Conservation (phyloP, 1,140 invertebrate species). For the Drosophila willistoni region DNA sequence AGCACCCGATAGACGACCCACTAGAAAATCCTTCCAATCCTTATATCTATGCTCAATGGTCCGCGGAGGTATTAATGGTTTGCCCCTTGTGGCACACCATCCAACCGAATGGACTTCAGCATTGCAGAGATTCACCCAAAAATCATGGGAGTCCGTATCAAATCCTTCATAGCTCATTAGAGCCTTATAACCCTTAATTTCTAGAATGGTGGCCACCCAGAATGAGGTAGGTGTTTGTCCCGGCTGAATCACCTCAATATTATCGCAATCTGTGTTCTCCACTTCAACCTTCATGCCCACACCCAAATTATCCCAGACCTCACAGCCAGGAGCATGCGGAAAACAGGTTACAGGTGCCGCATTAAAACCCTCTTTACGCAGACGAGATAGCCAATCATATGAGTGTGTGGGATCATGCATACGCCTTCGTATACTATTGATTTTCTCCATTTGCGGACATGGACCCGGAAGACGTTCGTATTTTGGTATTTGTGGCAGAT, state of each 20-base stretch:
- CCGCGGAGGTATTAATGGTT: slow-evolving; percentile 96
- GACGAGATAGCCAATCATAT: slow-evolving; percentile 92
- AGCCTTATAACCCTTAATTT: slow-evolving; percentile 96
- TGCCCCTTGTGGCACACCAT: slow-evolving; percentile 97
- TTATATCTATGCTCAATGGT: slow-evolving; percentile 95
- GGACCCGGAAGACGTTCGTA: slow-evolving; percentile 73
- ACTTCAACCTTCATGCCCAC: slow-evolving; percentile 98
- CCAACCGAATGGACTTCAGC: slow-evolving; percentile 97
- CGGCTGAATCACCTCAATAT: slow-evolving; percentile 86
- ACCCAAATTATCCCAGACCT: slow-evolving; percentile 96
- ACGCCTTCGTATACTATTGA: slow-evolving; percentile 84
- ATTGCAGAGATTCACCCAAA: slow-evolving; percentile 97
- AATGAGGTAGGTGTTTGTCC: slow-evolving; percentile 91
- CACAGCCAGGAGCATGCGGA: slow-evolving; percentile 94
- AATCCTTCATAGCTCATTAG: slow-evolving; percentile 96
- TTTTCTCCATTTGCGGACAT: slow-evolving; percentile 83
- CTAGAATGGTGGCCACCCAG: slow-evolving; percentile 97
- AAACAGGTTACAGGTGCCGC: slow-evolving; percentile 96
- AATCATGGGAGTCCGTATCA: slow-evolving; percentile 94
- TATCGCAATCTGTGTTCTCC: slow-evolving; percentile 94
- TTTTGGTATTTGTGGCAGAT: slow-evolving; percentile 83
- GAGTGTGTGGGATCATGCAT: slow-evolving; percentile 87
- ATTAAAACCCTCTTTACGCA: slow-evolving; percentile 90
- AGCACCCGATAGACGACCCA: slow-evolving; percentile 95
- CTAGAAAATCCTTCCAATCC: slow-evolving; percentile 98